These are phyloP conservation scores for Prenolepis imparis DNA, from an alignment of 2,888 invertebrate species.

Conservation along the genomic window DNA sequence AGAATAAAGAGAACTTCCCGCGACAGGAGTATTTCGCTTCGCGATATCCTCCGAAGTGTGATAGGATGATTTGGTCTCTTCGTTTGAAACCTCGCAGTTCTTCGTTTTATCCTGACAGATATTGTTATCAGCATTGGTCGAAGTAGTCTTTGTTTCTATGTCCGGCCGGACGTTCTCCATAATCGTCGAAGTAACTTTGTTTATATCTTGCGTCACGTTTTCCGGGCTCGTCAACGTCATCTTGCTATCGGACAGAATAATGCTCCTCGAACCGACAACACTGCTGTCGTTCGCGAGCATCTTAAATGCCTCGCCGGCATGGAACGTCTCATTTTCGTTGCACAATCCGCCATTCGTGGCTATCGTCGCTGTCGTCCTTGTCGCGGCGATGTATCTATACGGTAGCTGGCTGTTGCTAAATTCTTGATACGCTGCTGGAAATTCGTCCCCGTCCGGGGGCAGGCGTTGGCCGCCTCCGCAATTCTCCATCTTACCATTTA, in stretches of 20 bases:
- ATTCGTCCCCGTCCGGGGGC: conserved; percentile 94
- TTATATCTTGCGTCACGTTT: conserved; percentile 60
- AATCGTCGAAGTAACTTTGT: conserved; percentile 55
- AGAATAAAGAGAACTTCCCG: conserved; percentile 59
- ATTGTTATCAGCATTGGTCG: conserved; percentile 50
- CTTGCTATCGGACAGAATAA: conserved; percentile 61
- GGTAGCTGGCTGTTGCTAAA: conserved; percentile 82
- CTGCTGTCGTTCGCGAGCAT: conserved; percentile 67
- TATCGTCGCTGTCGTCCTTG: conserved; percentile 68
- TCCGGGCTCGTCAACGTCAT: conserved; percentile 58
- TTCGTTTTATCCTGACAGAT: conserved; percentile 55
- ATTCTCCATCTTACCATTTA: conserved; percentile 86
- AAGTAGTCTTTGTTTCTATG: conserved; percentile 51
- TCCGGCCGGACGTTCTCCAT: conserved; percentile 59
- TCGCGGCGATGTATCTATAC: conserved; percentile 70
- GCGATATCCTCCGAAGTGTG: conserved; percentile 56
- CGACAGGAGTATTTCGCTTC: conserved; percentile 57
- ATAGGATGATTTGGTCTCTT: conserved; percentile 48
- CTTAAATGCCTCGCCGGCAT: conserved; percentile 71
- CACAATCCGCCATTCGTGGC: conserved; percentile 59
- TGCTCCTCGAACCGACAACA: conserved; percentile 63
- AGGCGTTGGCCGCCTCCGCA: conserved; percentile 90
- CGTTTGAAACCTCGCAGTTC: neutral
- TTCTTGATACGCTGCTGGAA: conserved; percentile 91
- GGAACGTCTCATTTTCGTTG: conserved; percentile 69